Evolutionary conservation across 2,888 invertebrate species (phyloP).

Genomic region (Mantis religiosa): DNA sequence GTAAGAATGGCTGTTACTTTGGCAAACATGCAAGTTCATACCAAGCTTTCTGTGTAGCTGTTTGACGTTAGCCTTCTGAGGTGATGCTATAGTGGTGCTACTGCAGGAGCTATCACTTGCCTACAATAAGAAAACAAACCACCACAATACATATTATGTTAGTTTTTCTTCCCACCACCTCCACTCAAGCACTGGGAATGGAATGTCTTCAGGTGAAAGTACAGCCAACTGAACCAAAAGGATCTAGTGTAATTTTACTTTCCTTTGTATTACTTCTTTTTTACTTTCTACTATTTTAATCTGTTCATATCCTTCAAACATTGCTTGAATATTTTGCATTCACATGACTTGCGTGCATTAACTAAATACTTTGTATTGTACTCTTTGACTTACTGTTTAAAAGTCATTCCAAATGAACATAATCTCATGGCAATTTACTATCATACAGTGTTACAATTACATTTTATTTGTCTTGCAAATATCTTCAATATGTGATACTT

Average conservation of each 20-base stretch:
- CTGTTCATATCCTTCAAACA: no score
- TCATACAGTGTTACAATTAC: no score
- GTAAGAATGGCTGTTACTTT: neutral
- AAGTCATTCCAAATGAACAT: no score
- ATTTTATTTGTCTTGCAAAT: no score
- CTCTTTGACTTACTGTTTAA: no score
- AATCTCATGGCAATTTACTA: no score
- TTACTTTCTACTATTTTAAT: neutral
- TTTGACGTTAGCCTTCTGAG: slow-evolving; percentile 41
- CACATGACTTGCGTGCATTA: no score
- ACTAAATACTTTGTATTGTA: no score
- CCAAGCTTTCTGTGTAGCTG: slow-evolving; percentile 46
- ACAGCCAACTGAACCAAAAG: neutral
- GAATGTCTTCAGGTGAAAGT: neutral
- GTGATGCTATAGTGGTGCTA: slow-evolving; percentile 37
- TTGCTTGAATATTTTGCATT: no score
- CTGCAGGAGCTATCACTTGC: slow-evolving; percentile 45
- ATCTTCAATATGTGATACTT: no score
- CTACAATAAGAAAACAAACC: slow-evolving; percentile 34
- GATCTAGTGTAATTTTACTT: neutral
- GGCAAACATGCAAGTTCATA: slow-evolving; percentile 31
- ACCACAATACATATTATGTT: neutral
- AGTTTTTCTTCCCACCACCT: neutral
- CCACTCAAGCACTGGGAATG: neutral
- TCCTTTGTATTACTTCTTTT: neutral